phyloP scores from a whole-genome alignment of 2,888 invertebrate species.

The Pediacus dermestoides region DNA sequence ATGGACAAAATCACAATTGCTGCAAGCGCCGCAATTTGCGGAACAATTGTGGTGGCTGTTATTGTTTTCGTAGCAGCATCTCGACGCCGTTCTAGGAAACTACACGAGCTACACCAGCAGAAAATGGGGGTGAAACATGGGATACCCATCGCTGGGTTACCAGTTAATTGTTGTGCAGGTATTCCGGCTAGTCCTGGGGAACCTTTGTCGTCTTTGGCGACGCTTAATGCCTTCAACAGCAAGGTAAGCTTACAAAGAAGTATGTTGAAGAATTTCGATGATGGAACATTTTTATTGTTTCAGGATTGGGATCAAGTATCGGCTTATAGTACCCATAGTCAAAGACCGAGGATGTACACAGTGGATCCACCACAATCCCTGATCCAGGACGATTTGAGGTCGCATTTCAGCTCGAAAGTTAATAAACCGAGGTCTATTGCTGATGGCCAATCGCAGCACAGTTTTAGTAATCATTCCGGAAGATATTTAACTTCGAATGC shows the following conservation, averaged over 20 bases:
- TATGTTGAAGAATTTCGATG: slow-evolving; percentile 2
- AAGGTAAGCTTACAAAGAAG: slow-evolving; percentile 54
- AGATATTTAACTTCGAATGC: slow-evolving; percentile 66
- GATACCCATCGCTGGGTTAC: slow-evolving; percentile 68
- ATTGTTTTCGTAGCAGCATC: slow-evolving; percentile 87
- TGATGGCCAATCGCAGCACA: slow-evolving; percentile 86
- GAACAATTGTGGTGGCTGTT: slow-evolving; percentile 85
- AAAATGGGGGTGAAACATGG: slow-evolving; percentile 58
- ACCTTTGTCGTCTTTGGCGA: slow-evolving; percentile 77
- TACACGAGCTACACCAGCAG: slow-evolving; percentile 68
- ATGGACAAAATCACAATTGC: slow-evolving; percentile 95
- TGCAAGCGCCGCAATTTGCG: slow-evolving; percentile 89
- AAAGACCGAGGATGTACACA: slow-evolving; percentile 80
- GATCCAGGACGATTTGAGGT: slow-evolving; percentile 66
- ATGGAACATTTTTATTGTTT: slow-evolving; percentile 15
- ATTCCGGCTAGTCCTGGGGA: slow-evolving; percentile 74
- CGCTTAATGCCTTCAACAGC: slow-evolving; percentile 79
- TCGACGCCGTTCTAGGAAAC: slow-evolving; percentile 71
- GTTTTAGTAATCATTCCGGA: slow-evolving; percentile 78
- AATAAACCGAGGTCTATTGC: slow-evolving; percentile 67
- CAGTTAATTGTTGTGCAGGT: slow-evolving; percentile 75
- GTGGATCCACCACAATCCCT: slow-evolving; percentile 61
- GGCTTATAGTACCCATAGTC: slow-evolving; percentile 86
- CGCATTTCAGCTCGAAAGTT: slow-evolving; percentile 68
- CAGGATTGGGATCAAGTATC: slow-evolving; percentile 85